Evolutionary conservation across 2,888 invertebrate species (phyloP).

Genomic region (Unio pictorum): DNA sequence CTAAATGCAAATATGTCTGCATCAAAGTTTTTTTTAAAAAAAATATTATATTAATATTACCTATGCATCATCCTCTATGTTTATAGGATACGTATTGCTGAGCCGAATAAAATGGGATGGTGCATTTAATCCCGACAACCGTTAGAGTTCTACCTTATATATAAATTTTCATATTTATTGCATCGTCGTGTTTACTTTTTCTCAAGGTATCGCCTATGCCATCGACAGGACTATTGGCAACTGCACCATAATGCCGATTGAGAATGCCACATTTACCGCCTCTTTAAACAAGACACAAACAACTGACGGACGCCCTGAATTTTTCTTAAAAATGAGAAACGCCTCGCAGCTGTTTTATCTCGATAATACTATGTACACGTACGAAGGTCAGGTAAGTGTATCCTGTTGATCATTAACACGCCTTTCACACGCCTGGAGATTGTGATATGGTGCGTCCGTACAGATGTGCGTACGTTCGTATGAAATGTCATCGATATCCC

Average conservation of each 20-base stretch:
- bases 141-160: too few relatives aligned
- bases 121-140: too few relatives aligned
- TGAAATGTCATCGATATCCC: too few relatives aligned
- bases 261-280: conserved; percentile 43
- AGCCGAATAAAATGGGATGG: too few relatives aligned
- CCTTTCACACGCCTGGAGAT: neutral
- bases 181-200: neutral
- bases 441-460: too few relatives aligned
- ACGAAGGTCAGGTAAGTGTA: conserved; percentile 46
- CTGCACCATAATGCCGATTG: conserved; percentile 51
- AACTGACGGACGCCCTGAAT: conserved; percentile 6
- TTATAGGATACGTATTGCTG: too few relatives aligned
- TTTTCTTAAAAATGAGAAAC: conserved; percentile 41
- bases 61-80: too few relatives aligned
- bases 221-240: conserved; percentile 50
- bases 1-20: too few relatives aligned
- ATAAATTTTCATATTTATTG: neutral
- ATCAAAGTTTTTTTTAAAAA: too few relatives aligned
- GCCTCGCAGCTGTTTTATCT: conserved; percentile 46
- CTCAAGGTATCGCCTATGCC: conserved; percentile 54
- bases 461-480: too few relatives aligned
- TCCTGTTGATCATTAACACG: too few relatives aligned
- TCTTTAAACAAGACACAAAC: conserved; percentile 16
- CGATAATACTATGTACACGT: conserved; percentile 45
- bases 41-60: too few relatives aligned